Evolutionary conservation across 2,888 invertebrate genomes (phyloP).

Genomic region (Aspidiotus destructor): DNA sequence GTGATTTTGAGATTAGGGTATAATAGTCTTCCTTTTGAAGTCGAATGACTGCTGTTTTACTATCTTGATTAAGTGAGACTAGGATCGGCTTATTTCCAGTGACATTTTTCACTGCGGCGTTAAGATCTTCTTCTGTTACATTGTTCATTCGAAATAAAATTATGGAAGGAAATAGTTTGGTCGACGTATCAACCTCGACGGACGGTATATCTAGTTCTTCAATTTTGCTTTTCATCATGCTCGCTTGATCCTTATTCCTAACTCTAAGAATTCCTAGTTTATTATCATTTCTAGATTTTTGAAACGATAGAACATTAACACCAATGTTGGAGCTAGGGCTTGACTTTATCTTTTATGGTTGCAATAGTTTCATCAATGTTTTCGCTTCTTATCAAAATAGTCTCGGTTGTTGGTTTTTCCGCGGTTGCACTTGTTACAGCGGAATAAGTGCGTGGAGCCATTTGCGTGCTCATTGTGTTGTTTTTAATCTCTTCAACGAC

Average conservation of each 20-base stretch:
- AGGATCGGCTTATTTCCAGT: background rate
- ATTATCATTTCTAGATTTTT: background rate
- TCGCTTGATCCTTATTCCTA: background rate
- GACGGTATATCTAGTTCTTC: background rate
- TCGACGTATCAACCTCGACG: background rate
- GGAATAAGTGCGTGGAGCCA: background rate
- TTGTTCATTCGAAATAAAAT: background rate
- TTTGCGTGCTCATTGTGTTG: background rate
- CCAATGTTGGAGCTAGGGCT: too few species aligned
- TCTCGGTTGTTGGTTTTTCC: background rate
- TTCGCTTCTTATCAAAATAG: background rate
- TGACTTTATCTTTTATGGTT: background rate
- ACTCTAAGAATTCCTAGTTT: background rate
- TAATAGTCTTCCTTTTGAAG: slow-evolving; percentile 4
- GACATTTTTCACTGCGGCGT: background rate
- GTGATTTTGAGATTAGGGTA: background rate
- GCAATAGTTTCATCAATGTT: background rate
- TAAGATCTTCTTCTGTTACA: slow-evolving; percentile 1
- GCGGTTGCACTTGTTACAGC: background rate
- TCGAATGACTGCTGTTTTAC: background rate
- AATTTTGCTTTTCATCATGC: background rate
- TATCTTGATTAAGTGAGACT: background rate
- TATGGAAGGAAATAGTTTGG: slow-evolving; percentile 1
- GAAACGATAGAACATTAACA: background rate
- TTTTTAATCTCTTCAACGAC: background rate